phyloP scores from a whole-genome alignment of 1,140 invertebrate genomes.

The Drosophila ironensis region DNA sequence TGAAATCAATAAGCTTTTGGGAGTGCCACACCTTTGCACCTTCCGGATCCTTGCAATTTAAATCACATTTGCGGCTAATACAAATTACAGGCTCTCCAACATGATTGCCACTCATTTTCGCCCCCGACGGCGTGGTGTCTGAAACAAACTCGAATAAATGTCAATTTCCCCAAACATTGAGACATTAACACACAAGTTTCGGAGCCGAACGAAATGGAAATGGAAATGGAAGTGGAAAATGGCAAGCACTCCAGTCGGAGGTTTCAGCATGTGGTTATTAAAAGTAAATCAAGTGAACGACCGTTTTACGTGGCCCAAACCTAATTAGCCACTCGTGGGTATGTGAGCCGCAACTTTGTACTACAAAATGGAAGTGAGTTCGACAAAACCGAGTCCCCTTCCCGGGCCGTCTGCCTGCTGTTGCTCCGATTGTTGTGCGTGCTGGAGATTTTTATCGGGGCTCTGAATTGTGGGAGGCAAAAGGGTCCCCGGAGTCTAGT shows the following conservation, averaged over 20 bases:
- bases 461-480: constrained; percentile 48
- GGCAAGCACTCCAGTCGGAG: constrained; percentile 36
- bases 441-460: constrained; percentile 62
- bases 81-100: constrained; percentile 48
- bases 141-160: constrained; percentile 54
- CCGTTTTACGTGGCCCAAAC: constrained; percentile 44
- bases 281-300: constrained; percentile 65
- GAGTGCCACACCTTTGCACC: constrained; percentile 18
- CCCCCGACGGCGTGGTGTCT: too few relatives aligned
- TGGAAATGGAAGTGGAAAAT: constrained; percentile 47
- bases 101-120: constrained; percentile 51
- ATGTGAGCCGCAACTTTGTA: constrained; percentile 4
- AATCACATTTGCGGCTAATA: constrained; percentile 62
- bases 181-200: constrained; percentile 40
- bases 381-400: background rate
- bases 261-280: constrained; percentile 49
- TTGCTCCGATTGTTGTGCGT: constrained; percentile 54
- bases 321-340: constrained; percentile 54
- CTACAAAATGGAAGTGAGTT: background rate
- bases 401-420: constrained; percentile 21
- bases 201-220: constrained; percentile 18
- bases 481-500: constrained; percentile 28
- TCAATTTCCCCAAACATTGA: constrained; percentile 67
- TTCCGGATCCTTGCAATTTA: constrained; percentile 55
- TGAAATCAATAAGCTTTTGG: constrained; percentile 34